These are phyloP conservation scores for Drosophila ambigua DNA, from an alignment of 1,140 invertebrate genomes.

Conservation along the genomic window DNA sequence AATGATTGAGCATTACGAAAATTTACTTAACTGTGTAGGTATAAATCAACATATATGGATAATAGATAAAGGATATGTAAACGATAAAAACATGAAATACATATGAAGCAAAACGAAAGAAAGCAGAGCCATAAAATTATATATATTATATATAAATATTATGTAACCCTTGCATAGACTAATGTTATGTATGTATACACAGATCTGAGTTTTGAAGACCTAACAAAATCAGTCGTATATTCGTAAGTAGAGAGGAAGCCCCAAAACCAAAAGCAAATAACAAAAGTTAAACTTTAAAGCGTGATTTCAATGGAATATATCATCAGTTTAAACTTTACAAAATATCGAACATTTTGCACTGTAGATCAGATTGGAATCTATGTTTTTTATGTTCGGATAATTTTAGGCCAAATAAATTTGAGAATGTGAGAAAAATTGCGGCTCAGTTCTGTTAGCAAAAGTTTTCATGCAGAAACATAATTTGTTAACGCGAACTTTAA, in stretches of 20 bases:
- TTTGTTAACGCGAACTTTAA: conserved; percentile 2
- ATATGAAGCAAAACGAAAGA: conserved; percentile 42
- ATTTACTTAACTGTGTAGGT: conserved; percentile 73
- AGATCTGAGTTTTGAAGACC: conserved; percentile 50
- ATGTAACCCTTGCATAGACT: conserved; percentile 74
- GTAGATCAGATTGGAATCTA: conserved; percentile 38
- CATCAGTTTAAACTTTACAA: conserved; percentile 71
- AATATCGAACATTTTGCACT: conserved; percentile 61
- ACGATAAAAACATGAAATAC: conserved; percentile 45
- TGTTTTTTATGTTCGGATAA: conserved; percentile 1
- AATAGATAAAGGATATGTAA: conserved; percentile 18
- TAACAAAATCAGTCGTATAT: conserved; percentile 40
- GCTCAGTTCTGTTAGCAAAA: conserved; percentile 8
- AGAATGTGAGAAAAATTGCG: conserved; percentile 2
- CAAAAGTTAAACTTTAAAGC: conserved; percentile 81
- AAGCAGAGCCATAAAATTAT: conserved; percentile 43
- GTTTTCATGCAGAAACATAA: not conserved
- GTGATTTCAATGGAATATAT: conserved; percentile 83
- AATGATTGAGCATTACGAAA: conserved; percentile 57
- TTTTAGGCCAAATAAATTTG: not conserved
- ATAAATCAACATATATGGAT: conserved; percentile 41
- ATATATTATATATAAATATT: conserved; percentile 75
- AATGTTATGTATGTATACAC: conserved; percentile 72
- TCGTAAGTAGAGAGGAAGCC: conserved; percentile 52
- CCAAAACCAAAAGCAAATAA: conserved; percentile 78